phyloP scores from a whole-genome alignment of 2,113 vertebrate species.

The Upupa epops region DNA sequence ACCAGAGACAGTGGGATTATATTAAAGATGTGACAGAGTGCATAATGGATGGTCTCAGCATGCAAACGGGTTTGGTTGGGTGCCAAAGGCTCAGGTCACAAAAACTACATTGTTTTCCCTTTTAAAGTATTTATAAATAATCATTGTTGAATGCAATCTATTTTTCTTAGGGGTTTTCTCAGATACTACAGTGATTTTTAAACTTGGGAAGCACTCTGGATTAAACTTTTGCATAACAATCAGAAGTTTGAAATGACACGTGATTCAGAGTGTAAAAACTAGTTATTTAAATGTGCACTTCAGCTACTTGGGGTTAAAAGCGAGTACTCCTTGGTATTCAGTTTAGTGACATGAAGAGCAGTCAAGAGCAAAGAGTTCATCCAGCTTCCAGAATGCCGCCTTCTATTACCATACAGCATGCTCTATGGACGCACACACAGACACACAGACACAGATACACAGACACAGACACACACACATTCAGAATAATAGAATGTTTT shows the following conservation, averaged over 20 bases:
- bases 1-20: constrained; percentile 56
- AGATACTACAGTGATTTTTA: background rate
- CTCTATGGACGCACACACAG: background rate
- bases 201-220: background rate
- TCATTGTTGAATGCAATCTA: background rate
- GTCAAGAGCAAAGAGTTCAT: background rate
- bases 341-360: too few relatives aligned
- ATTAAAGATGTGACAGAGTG: constrained; percentile 29
- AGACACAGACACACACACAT: too few relatives aligned
- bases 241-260: constrained; percentile 8
- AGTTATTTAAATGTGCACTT: background rate
- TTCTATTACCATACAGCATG: background rate
- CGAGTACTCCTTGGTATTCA: background rate
- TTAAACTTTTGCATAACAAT: background rate
- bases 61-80: constrained; percentile 3
- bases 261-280: background rate
- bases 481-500: too few relatives aligned
- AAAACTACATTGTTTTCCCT: background rate
- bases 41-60: background rate
- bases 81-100: constrained; percentile 42
- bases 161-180: background rate
- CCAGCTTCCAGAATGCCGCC: background rate
- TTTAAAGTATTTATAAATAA: constrained; percentile 24
- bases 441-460: too few relatives aligned
- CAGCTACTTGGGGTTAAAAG: background rate